Base-by-base conservation (phyloP, 2,888 invertebrate species). In the Chymomyza procnemis region DNA sequence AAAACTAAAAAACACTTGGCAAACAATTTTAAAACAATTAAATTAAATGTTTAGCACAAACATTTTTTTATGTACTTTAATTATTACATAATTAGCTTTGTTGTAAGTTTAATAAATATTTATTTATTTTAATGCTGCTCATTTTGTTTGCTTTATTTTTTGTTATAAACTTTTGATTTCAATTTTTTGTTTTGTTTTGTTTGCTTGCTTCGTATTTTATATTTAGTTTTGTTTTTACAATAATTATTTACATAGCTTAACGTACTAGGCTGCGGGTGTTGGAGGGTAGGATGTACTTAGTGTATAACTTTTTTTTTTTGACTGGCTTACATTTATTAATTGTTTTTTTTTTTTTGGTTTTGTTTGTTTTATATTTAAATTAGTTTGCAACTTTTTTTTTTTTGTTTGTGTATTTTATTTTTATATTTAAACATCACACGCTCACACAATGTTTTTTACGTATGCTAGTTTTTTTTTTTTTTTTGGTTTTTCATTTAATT, bases 261-360 rank as follows among this genome's bases (percentile, higher is more conserved):
- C 48, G 66, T 54, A 63, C 83, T 84, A 84, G 73, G 81, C 79
- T 76, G 86, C 79, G 63, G 77, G 69, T 70, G 62, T 80, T 84
- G 83, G 86, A 84, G 84, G 83, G 83, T 84, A 86, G 86, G 78
- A 79, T 84, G 85, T 86, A 86, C 83, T 84, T 84, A 84, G 70
- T 72, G 61, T 68, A 71, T 81, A 76, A 84, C 75, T 76, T 69
- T 79, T 48, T 3, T 62, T 26, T 18, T 80, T 83, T 66, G n/a
- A n/a, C n/a, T 76, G 77, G 65, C 85, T 83, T 87, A 85, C 48
- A 64, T 41, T 69, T 80, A 87, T 79, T 85, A 82, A 76, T 85
- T 87, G 70, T 83, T 62, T 61, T 59, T 74, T 66, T 58, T n/a
- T n/a, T n/a, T n/a, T n/a, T n/a, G n/a, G n/a, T n/a, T n/a, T n/a